These are phyloP conservation scores for Upupa epops DNA, from an alignment of 2,113 vertebrate species.

Conservation along the genomic window DNA sequence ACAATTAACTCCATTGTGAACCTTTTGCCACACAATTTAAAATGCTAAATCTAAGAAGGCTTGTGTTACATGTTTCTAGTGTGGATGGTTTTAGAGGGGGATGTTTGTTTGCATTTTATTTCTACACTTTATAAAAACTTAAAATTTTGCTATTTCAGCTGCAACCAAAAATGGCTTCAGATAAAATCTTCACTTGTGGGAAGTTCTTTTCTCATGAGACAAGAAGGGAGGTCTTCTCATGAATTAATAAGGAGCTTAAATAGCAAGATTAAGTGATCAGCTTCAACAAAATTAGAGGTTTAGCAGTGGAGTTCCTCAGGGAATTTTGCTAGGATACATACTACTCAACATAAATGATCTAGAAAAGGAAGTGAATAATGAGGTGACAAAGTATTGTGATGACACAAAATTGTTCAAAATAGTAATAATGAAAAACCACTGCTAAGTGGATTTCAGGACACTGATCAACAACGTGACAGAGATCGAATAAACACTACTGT, in stretches of 20 bases:
- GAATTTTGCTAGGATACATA: slow-evolving; percentile 15
- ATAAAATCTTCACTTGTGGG: neutral
- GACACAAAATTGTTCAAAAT: neutral
- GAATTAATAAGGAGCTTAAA: slow-evolving; percentile 41
- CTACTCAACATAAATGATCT: slow-evolving; percentile 24
- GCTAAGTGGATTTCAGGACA: neutral
- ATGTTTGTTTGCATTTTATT: neutral
- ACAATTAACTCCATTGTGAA: neutral
- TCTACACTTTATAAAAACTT: too few species aligned
- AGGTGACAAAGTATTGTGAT: neutral
- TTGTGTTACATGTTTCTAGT: neutral
- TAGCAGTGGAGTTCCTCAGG: slow-evolving; percentile 22
- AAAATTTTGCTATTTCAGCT: too few species aligned
- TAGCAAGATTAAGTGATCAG: slow-evolving; percentile 45
- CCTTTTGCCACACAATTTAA: neutral
- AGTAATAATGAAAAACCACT: neutral
- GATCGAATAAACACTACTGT: neutral
- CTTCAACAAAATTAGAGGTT: slow-evolving; percentile 48
- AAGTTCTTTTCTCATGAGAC: neutral
- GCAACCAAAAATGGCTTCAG: neutral
- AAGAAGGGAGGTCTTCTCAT: neutral
- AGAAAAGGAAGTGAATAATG: slow-evolving; percentile 32
- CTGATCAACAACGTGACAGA: neutral
- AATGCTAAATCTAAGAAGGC: neutral
- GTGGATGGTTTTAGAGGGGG: neutral